Percentiles rank a stretch among this genome's conserved stretches.
phyloP scores from a whole-genome alignment of 1,140 invertebrate genomes.

The Drosophila nigromelanica region DNA sequence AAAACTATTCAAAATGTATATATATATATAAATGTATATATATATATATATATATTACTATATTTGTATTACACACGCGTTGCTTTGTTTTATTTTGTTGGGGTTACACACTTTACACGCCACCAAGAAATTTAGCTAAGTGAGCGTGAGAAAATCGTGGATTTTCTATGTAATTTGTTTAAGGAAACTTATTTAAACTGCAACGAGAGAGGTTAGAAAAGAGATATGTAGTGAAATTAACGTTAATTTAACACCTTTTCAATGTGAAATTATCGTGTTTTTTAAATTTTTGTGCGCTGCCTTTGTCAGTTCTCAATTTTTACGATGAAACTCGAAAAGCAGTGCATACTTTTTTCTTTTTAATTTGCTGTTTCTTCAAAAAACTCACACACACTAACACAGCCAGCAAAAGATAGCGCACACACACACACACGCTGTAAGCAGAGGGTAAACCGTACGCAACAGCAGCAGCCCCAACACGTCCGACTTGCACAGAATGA shows the following conservation, averaged over 20 bases:
- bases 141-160: slow-evolving; percentile 57
- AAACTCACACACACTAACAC: slow-evolving; percentile 67
- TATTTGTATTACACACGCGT: slow-evolving; percentile 55
- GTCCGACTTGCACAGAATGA: slow-evolving; percentile 69
- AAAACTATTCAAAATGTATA: slow-evolving; percentile 44
- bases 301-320: slow-evolving; percentile 10
- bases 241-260: slow-evolving; percentile 41
- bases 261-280: slow-evolving; percentile 21
- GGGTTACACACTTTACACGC: slow-evolving; percentile 43
- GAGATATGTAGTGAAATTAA: slow-evolving; percentile 59
- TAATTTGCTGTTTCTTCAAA: slow-evolving; percentile 50
- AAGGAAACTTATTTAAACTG: slow-evolving; percentile 71
- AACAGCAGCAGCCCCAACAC: slow-evolving; percentile 53
- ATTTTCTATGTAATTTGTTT: slow-evolving; percentile 58
- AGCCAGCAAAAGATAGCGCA: slow-evolving; percentile 60
- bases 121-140: slow-evolving; percentile 66
- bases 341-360: slow-evolving; percentile 41
- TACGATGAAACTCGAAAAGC: slow-evolving; percentile 44
- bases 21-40: slow-evolving; percentile 22
- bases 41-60: slow-evolving; percentile 23
- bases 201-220: slow-evolving; percentile 68
- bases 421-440: slow-evolving; percentile 51
- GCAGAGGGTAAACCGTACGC: slow-evolving; percentile 45
- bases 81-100: slow-evolving; percentile 45
- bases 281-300: slow-evolving; percentile 25